Percentiles rank a stretch among this genome's conserved stretches.
Evolutionary conservation across 92 coral and sea anemone genomes (phyloP).

Genomic region (Nematostella vectensis): DNA sequence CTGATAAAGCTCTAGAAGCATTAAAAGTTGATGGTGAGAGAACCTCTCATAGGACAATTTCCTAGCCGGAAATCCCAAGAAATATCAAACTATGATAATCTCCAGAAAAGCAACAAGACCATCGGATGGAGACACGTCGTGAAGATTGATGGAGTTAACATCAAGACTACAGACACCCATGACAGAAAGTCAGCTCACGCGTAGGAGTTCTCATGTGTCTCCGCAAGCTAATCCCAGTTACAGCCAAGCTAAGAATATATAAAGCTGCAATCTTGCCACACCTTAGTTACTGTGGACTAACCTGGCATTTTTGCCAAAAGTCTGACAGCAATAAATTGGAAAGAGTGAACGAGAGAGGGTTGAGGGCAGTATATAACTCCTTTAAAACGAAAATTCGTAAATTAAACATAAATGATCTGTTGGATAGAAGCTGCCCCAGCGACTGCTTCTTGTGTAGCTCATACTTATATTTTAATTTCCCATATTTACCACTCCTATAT

Average conservation of each 20-base stretch:
- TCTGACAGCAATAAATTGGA: conserved; percentile 26
- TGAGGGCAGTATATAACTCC: conserved; percentile 40
- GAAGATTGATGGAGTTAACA: conserved; percentile 26
- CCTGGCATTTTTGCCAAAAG: conserved; percentile 35
- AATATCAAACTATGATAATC: conserved; percentile 40
- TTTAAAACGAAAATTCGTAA: no score
- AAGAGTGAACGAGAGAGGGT: conserved; percentile 35
- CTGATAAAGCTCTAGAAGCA: conserved; percentile 7
- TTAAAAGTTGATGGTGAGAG: conserved; percentile 19
- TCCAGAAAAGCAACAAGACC: no score
- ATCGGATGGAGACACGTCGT: no score
- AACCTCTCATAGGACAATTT: conserved; percentile 36
- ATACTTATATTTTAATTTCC: no score
- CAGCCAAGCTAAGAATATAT: conserved; percentile 34
- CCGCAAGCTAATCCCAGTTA: conserved; percentile 31
- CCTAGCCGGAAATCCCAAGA: conserved; percentile 38
- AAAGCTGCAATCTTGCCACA: conserved; percentile 38
- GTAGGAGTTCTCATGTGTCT: conserved; percentile 33
- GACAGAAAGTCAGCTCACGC: conserved; percentile 32
- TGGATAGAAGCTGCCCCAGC: no score
- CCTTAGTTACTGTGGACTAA: conserved; percentile 20
- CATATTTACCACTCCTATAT: no score
- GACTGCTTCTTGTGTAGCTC: no score
- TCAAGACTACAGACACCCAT: no score
- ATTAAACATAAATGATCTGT: no score